Percentiles rank a stretch among this genome's conserved stretches.
Evolutionary conservation across 2,113 vertebrate species (phyloP).

Genomic region (Dendropsophus ebraccatus): DNA sequence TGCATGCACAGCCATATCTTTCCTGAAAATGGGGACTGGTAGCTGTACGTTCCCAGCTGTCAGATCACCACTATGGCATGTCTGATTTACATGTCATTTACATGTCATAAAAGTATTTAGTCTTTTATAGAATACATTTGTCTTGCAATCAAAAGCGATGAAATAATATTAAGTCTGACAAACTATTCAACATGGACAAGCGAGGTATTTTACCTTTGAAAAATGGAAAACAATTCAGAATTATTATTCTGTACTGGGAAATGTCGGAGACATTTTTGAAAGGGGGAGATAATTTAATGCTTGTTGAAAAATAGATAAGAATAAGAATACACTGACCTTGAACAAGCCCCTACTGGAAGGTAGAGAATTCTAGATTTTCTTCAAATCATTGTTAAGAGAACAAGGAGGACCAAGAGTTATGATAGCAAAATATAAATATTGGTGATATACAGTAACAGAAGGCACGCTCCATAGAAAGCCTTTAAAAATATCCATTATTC

Average conservation of each 20-base stretch:
- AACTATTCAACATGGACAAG: not conserved
- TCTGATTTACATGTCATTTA: not conserved
- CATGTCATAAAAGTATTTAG: not conserved
- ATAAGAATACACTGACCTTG: not conserved
- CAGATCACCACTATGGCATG: not conserved
- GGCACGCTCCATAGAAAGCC: not conserved
- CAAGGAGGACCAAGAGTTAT: not conserved
- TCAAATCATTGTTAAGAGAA: not conserved
- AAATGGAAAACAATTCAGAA: not conserved
- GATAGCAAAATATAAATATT: not conserved
- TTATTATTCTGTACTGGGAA: not conserved
- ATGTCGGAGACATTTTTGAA: not conserved
- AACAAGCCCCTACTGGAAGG: not conserved
- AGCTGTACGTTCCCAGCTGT: not conserved
- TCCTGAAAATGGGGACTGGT: not conserved
- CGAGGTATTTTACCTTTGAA: not conserved
- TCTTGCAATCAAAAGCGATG: not conserved
- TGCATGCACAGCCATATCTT: not conserved
- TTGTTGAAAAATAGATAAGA: not conserved
- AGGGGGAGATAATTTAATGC: not conserved
- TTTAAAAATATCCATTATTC: not conserved
- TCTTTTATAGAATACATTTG: not conserved
- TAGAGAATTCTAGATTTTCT: not conserved
- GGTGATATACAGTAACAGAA: not conserved
- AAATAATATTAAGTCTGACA: not conserved